Conservation (phyloP, 2,888 invertebrate genomes). For the Julus scandinavius region DNA sequence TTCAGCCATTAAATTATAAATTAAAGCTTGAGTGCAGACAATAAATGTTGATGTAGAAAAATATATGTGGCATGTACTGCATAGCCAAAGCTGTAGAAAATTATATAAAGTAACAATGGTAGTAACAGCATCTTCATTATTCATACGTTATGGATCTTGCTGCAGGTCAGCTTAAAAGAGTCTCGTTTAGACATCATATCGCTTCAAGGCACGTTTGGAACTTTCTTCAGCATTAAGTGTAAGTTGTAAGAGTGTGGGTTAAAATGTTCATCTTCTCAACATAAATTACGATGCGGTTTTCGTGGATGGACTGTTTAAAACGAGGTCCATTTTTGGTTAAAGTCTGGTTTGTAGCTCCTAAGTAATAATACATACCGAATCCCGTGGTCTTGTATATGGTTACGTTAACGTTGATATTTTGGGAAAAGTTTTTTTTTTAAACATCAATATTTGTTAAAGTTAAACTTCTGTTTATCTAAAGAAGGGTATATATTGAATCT, state of each 20-base stretch:
- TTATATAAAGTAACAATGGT: too few relatives aligned
- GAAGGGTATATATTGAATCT: not conserved
- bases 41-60: too few relatives aligned
- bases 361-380: not conserved
- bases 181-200: not conserved
- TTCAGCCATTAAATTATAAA: too few relatives aligned
- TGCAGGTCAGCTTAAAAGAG: not conserved
- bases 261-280: not conserved
- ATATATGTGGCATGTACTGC: too few relatives aligned
- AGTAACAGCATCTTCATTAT: too few relatives aligned
- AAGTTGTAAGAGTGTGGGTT: conserved; percentile 8
- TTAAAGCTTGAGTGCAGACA: too few relatives aligned
- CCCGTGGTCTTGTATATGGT: too few relatives aligned
- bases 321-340: not conserved
- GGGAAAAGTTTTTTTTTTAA: not conserved
- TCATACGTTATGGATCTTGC: too few relatives aligned
- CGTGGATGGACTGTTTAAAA: not conserved
- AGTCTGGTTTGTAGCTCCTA: not conserved
- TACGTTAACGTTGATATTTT: not conserved
- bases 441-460: not conserved
- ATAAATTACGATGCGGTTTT: conserved; percentile 30
- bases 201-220: conserved; percentile 7
- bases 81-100: too few relatives aligned
- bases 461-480: not conserved
- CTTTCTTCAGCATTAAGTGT: not conserved